Conservation (phyloP, 2,888 invertebrate species). For the Andrena praecox region DNA sequence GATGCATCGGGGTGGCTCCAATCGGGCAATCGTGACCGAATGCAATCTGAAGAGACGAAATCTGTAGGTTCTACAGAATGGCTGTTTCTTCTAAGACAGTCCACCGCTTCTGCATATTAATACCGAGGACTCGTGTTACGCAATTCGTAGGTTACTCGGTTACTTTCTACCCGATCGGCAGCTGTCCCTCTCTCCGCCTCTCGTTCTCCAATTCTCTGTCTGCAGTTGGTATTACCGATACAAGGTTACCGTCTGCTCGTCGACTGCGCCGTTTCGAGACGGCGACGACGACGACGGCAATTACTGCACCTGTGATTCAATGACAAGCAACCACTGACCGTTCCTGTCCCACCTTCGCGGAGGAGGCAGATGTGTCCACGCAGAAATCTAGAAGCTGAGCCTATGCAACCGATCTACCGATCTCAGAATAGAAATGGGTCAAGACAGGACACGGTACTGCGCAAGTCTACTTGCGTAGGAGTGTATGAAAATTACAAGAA, state of each 20-base stretch:
- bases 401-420: slow-evolving; percentile 31
- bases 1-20: not conserved
- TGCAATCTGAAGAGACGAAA: not conserved
- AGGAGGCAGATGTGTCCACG: slow-evolving; percentile 31
- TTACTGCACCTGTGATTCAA: slow-evolving; percentile 64
- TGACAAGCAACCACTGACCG: slow-evolving; percentile 47
- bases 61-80: not conserved
- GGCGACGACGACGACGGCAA: slow-evolving; percentile 32
- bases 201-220: slow-evolving; percentile 24
- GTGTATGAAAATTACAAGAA: too few species aligned
- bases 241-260: slow-evolving; percentile 67
- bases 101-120: slow-evolving; percentile 56
- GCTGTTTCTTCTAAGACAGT: slow-evolving; percentile 22
- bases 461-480: too few species aligned
- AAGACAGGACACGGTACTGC: too few species aligned
- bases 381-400: slow-evolving; percentile 10
- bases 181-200: slow-evolving; percentile 47
- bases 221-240: slow-evolving; percentile 35
- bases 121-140: slow-evolving; percentile 63
- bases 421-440: slow-evolving; percentile 28
- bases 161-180: slow-evolving; percentile 74
- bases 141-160: slow-evolving; percentile 74
- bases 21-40: not conserved
- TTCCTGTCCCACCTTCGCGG: slow-evolving; percentile 27
- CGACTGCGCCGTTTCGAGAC: slow-evolving; percentile 33